These are phyloP conservation scores for Heliconius hewitsoni DNA, from an alignment of 1,140 invertebrate genomes.

Conservation along the genomic window DNA sequence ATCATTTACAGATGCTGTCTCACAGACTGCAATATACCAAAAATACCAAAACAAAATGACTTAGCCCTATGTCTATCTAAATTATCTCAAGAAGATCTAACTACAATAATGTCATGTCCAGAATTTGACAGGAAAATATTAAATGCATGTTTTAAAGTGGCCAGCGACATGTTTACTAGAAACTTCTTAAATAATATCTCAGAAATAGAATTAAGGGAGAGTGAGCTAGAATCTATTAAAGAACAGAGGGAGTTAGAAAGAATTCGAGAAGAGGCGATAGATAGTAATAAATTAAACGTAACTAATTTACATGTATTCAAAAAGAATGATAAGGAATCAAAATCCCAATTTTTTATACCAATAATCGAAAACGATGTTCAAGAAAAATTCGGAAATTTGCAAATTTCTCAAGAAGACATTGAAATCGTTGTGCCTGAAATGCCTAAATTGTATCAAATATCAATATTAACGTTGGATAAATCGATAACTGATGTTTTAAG, in stretches of 20 bases:
- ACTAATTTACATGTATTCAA: slow-evolving; percentile 74
- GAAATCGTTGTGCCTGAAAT: slow-evolving; percentile 68
- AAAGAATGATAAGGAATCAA: slow-evolving; percentile 72
- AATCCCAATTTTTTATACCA: slow-evolving; percentile 78
- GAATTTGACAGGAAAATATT: slow-evolving; percentile 73
- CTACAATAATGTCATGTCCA: slow-evolving; percentile 59
- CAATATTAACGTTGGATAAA: slow-evolving; percentile 63
- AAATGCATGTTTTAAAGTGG: slow-evolving; percentile 57
- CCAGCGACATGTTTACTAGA: slow-evolving; percentile 61
- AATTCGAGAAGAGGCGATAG: slow-evolving; percentile 63
- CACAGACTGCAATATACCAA: slow-evolving; percentile 48
- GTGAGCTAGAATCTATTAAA: slow-evolving; percentile 58
- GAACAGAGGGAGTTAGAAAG: slow-evolving; percentile 57
- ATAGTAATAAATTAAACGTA: slow-evolving; percentile 75
- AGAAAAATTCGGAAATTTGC: slow-evolving; percentile 68
- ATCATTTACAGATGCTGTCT: slow-evolving; percentile 59
- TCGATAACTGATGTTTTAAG: slow-evolving; percentile 65
- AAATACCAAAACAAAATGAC: slow-evolving; percentile 59
- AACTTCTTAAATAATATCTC: slow-evolving; percentile 64
- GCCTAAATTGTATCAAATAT: slow-evolving; percentile 62
- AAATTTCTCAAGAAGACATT: slow-evolving; percentile 66
- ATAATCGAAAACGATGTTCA: slow-evolving; percentile 65
- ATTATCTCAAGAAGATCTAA: slow-evolving; percentile 59
- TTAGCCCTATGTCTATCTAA: slow-evolving; percentile 60
- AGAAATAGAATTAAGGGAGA: slow-evolving; percentile 61